Percentiles rank a stretch among this genome's conserved stretches.
Conservation (phyloP, 2,888 invertebrate genomes). For the Lamproptera curius region DNA sequence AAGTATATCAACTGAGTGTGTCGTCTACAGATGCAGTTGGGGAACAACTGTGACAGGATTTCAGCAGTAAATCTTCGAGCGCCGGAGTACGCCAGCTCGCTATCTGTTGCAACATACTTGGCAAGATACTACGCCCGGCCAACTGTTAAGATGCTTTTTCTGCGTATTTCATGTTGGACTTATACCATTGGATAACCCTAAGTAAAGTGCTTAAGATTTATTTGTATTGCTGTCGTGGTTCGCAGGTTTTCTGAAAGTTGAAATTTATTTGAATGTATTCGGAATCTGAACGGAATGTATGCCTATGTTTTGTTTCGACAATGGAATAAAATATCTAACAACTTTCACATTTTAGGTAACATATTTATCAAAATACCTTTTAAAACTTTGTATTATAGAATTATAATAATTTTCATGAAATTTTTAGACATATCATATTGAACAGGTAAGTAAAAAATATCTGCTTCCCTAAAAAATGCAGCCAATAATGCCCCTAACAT, state of each 20-base stretch:
- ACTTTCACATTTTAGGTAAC: too few species aligned
- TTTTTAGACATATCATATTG: too few species aligned
- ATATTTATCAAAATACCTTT: too few species aligned
- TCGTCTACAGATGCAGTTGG: conserved; percentile 23
- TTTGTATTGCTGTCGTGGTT: conserved; percentile 23
- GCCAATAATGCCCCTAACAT: too few species aligned
- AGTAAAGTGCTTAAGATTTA: conserved; percentile 31
- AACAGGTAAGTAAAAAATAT: too few species aligned
- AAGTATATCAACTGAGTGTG: conserved; percentile 16
- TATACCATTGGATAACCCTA: conserved; percentile 30
- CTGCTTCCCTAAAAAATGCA: too few species aligned
- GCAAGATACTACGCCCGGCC: conserved; percentile 58
- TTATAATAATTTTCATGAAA: too few species aligned
- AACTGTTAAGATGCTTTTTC: conserved; percentile 59
- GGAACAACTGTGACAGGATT: conserved; percentile 50
- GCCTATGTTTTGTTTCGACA: too few species aligned
- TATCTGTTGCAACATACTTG: conserved; percentile 72
- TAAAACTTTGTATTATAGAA: too few species aligned
- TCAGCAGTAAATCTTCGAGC: conserved; percentile 55
- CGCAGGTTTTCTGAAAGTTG: conserved; percentile 13
- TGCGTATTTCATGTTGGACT: conserved; percentile 22
- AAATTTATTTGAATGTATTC: conserved; percentile 18
- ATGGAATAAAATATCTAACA: too few species aligned
- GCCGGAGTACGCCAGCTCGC: conserved; percentile 33
- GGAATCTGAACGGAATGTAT: too few species aligned